Evolutionary conservation across 2,113 vertebrate species (phyloP).

Genomic region (Siniperca chuatsi): DNA sequence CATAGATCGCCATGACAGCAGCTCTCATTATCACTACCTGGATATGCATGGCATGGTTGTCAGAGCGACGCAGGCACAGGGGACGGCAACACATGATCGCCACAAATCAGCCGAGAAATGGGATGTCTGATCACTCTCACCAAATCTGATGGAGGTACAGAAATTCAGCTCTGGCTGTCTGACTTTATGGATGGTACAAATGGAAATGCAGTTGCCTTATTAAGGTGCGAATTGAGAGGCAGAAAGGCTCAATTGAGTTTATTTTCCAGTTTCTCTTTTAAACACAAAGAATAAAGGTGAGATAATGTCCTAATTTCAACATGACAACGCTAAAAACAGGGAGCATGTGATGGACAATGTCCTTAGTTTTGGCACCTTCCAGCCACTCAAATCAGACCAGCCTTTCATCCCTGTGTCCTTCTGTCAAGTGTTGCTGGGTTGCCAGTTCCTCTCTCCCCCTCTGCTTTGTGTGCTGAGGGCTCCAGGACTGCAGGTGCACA

Average conservation of each 20-base stretch:
- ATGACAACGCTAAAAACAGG: conserved; percentile 13
- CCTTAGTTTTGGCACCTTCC: conserved; percentile 50
- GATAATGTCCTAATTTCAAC: conserved; percentile 21
- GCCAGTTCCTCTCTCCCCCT: conserved; percentile 51
- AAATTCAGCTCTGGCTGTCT: conserved; percentile 37
- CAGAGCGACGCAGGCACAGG: conserved; percentile 70
- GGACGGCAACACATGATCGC: conserved; percentile 63
- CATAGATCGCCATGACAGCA: conserved; percentile 82
- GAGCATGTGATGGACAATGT: conserved; percentile 26
- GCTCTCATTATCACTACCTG: conserved; percentile 83
- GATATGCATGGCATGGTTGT: conserved; percentile 82
- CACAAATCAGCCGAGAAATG: conserved; percentile 74
- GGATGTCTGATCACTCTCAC: conserved; percentile 70
- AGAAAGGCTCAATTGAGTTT: conserved; percentile 20
- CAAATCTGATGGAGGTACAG: conserved; percentile 48
- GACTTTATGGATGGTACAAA: conserved; percentile 29
- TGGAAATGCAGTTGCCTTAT: conserved; percentile 49
- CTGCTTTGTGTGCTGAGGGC: conserved; percentile 52
- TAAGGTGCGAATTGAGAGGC: conserved; percentile 48
- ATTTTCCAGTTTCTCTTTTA: conserved; percentile 32
- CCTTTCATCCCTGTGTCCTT: conserved; percentile 59
- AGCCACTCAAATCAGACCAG: conserved; percentile 55
- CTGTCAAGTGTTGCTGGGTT: conserved; percentile 61
- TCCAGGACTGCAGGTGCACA: conserved; percentile 69
- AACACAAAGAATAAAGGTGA: neutral